Base-by-base conservation (phyloP, 2,888 invertebrate genomes). In the Agonopterix heracliana region DNA sequence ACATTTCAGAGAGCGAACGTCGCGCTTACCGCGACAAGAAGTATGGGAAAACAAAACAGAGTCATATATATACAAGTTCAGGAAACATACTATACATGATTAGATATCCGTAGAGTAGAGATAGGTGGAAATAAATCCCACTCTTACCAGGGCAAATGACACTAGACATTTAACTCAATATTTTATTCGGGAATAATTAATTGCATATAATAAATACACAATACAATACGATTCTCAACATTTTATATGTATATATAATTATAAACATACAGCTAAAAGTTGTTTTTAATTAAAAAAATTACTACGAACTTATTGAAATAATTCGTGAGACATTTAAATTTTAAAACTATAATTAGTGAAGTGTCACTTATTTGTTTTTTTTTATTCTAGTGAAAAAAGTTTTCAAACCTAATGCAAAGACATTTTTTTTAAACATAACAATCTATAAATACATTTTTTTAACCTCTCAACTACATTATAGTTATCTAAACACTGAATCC, bases 121-220 rank as follows among this genome's bases (percentile, higher is more conserved):
- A 17, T 17, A 17, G 2, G 17, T 17, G 3, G 17, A 3, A 17
- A 3, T 3, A 17, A 17, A 17, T 17, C 17, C 2, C 17, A 26
- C 38, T n/a, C 38, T 38, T 9, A 9, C n/a, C n/a, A 38, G 38
- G 38, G 2, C 1, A 38, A 38, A 38, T 38, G 3, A n/a, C 9
- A 38, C 9, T 38, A 3, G 3, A 9, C 10, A 38, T 17, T 74
- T 75, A 87, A 87, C 84, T 85, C 84, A 86, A 81, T 86, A 78
- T 76, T 84, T 84, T 86, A 87, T 84, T 84, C 67, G 71, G 79
- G 87, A 85, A 78, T 85, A 84, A 83, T 83, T 64, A 83, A 78
- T 80, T 66, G 79, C 74, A 74, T 26, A 26, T 66, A 78, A 80
- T 81, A 78, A 81, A 78, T 81, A 82, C 80, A 81, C 78, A 77